These are phyloP conservation scores for Macrobrachium rosenbergii DNA, from an alignment of 1,140 invertebrate genomes.

Conservation along the genomic window DNA sequence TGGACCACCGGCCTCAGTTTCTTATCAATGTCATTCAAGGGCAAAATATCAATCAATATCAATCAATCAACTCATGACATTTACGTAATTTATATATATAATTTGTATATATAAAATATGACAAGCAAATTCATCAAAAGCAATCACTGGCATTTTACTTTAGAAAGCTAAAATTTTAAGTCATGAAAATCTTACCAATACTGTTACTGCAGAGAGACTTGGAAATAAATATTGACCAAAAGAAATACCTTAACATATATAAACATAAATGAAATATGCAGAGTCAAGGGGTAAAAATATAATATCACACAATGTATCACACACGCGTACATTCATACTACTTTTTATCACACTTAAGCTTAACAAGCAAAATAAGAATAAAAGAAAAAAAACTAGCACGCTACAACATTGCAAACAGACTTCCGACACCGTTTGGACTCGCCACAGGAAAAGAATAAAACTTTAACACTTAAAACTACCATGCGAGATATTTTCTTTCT, in stretches of 20 bases:
- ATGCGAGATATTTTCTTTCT: neutral
- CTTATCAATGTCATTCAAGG: neutral
- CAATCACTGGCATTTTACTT: no score
- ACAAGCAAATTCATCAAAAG: no score
- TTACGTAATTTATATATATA: no score
- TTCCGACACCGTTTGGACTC: neutral
- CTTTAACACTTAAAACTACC: neutral
- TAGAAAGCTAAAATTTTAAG: neutral
- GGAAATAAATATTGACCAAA: no score
- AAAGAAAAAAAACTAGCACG: neutral
- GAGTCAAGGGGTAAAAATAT: neutral
- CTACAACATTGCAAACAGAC: neutral
- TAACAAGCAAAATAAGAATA: no score
- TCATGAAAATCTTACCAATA: neutral
- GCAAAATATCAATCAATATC: no score
- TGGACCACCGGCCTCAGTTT: slow-evolving; percentile 9
- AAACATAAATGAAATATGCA: neutral
- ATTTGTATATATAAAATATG: no score
- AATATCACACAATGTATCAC: no score
- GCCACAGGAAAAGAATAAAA: neutral
- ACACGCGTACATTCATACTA: neutral
- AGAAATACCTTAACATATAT: neutral
- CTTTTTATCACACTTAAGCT: no score
- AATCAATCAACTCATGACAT: no score
- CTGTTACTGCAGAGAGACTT: no score